Conservation (phyloP, 2,888 invertebrate genomes). For the Lypha dubia region DNA sequence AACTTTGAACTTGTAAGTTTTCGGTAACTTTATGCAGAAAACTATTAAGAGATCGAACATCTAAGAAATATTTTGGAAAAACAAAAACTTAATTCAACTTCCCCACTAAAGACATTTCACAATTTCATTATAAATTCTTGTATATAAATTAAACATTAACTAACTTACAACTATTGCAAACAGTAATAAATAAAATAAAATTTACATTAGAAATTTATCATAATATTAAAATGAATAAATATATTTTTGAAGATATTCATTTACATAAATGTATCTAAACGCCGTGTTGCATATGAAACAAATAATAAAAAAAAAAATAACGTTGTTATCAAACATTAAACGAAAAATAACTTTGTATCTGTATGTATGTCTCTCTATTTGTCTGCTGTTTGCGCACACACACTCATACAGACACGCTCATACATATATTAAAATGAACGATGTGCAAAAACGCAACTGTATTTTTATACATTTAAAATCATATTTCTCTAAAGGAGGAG, state of each 20-base stretch:
- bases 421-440: not conserved
- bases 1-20: no score
- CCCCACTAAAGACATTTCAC: no score
- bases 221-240: constrained; percentile 67
- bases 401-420: not conserved
- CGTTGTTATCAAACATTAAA: constrained; percentile 60
- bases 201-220: constrained; percentile 63
- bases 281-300: constrained; percentile 76
- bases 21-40: no score
- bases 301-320: no score
- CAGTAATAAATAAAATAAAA: constrained; percentile 16
- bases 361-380: not conserved
- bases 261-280: constrained; percentile 78
- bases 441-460: constrained; percentile 8
- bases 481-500: constrained; percentile 41
- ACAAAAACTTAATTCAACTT: not conserved
- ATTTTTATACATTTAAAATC: constrained; percentile 14
- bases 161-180: not conserved
- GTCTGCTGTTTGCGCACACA: not conserved
- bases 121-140: not conserved
- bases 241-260: constrained; percentile 72
- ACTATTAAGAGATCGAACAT: no score
- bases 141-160: constrained; percentile 1
- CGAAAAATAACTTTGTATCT: constrained; percentile 47
- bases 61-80: not conserved